Base-by-base conservation (phyloP, 2,113 vertebrate genomes). In the Zootoca vivipara region DNA sequence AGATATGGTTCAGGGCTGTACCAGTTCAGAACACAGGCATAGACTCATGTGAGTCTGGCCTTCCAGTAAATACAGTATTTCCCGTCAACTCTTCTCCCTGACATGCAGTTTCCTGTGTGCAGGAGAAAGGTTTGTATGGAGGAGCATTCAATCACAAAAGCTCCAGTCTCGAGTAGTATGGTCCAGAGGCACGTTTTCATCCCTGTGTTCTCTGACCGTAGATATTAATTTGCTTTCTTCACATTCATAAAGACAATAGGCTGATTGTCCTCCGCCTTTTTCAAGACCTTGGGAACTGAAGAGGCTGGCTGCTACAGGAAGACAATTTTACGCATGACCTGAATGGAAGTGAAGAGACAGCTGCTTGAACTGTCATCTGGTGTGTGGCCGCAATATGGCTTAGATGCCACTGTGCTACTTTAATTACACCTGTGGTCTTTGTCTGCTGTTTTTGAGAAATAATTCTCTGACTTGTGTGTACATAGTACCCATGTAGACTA, bases 281-380 rank as follows among this genome's bases (percentile, higher is more conserved):
- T 77, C n/a, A 64, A 42, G 18, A 85, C 26, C 35, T 77, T 65
- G 38, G 74, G 18, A 77, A 77, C 56, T 13, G 38, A 85, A 42
- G 56, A 22, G 26, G 56, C 58, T 64, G 58, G 56, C 35, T 85
- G 72, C 28, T 65, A 38, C 30, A 77, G 75, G 79, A 77, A 40
- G 35, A 83, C 42, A 42, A 65, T 75, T 42, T 75, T n/a, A 65
- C 20, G 28, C 58, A 77, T 85, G 58, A 77, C 73, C 9, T 75
- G 83, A 77, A 77, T 30, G 20, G 52, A 77, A 77, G 56, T 52
- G 28, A 10, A 40, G 35, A 85, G 56, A 40, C 46, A 73, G 83
- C 52, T 85, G 72, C 56, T 77, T 77, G 72, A 75, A 85, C 56
- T 77, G 73, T 77, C 74, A 77, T 77, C 56, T 65, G 58, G 72